Evolutionary conservation across 2,113 vertebrate species (phyloP), one percentile per base, ranked within the genome.

Genomic region (Anhinga rufa): DNA sequence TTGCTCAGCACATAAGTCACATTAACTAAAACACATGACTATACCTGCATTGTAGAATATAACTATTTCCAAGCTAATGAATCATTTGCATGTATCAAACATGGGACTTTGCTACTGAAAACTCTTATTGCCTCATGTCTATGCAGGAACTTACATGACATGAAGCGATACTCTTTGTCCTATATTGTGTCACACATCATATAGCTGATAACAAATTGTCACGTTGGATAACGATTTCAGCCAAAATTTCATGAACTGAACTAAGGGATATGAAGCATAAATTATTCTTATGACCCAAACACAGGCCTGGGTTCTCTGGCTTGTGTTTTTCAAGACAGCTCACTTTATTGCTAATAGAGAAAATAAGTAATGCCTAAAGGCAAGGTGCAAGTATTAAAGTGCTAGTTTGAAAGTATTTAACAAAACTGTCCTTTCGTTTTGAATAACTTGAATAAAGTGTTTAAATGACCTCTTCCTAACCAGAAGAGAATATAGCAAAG

Each of bases 361-460:
- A 76, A 90, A n/a, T 4, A 86, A 71, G 20, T 9, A 10, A 44
- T 31, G 58, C 34, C 18, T 51, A 51, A 85, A 94, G 71, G 55
- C 46, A 81, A 97, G 95, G 82, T 94, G 62, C 48, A 72, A 92
- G 16, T 55, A 55, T 52, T 70, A 40, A 68, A 90, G 78, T 42
- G 58, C 25, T 22, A 57, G 21, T 83, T 75, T 72, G 52, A 86
- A 97, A 95, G 71, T 95, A 58, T 78, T 92, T 90, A 90, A 90
- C 81, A 42, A 78, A 96, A 81, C 85, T 97, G 93, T 74, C 95
- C 88, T 97, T 98, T 97, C 92, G 38, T 82, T 98, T 94, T 96
- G 66, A 96, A 94, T 97, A 98, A 97, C 91, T 97, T 97, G 93
- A 98, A 96, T 89, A 94, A 96, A 97, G 95, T 97, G 95, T 97